Evolutionary conservation across 2,888 invertebrate species (phyloP), one percentile per base, ranked within the genome.

Genomic region (Volucella bombylans): DNA sequence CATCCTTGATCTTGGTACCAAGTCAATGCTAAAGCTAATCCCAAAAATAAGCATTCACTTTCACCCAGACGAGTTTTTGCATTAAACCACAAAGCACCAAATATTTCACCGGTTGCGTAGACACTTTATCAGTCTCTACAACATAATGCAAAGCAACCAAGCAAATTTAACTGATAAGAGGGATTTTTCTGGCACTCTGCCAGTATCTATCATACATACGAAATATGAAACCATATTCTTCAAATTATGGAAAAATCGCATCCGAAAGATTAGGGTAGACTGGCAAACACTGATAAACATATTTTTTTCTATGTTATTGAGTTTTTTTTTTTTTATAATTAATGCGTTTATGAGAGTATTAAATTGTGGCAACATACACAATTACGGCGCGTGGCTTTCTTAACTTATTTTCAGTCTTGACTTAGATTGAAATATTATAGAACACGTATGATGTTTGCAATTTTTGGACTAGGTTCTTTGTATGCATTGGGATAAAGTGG

Each of bases 1-100:
- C 43, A 67, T 71, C 85, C 85, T 85, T 85, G 85, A 85, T 81
- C 80, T 85, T 85, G 54, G 39, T 43, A 69, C 61, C 59, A 49
- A 76, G 61, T 71, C 80, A 80, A 69, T 80, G 74, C 71, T 80
- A 76, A 76, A 10, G 74, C 74, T 80, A 76, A 76, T 8, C 69
- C 71, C 74, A 61, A 80, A 83, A 80, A 76, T 74, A 76, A 71
- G 65, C 65, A 73, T 59, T 47, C 31, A 65, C 9, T 54, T 39
- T 57, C 31, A 69, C 77, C 72, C 41, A 38, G 80, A 54, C 80
- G 57, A 52, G 71, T 71, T 80, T 79, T 62, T 79, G 83, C 78
- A 79, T 69, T 79, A 47, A 41, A 57, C 23, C 10, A 41, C 15
- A 18, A 45, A n/a, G 50, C 50, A 45, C 23, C 23, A 38, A 61